Conservation (phyloP, 2,797 vertebrate genomes). For the Gobionotothen gibberifrons region DNA sequence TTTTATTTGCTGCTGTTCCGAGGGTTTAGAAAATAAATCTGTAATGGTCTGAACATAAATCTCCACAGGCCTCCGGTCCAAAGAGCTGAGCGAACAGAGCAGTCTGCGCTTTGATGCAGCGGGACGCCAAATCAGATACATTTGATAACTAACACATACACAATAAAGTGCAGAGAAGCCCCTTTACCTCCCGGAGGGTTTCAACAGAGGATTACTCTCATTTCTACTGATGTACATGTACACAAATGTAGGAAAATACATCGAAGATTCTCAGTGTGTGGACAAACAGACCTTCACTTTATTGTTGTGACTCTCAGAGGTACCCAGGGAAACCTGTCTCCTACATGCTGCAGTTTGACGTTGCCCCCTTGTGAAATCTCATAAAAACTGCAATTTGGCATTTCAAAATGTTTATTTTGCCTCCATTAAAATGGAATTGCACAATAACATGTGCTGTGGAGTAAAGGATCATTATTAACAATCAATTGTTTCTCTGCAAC, state of each 20-base stretch:
- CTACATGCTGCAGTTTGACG: conserved; percentile 57
- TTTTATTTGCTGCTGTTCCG: conserved; percentile 28
- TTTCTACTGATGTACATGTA: conserved; percentile 23
- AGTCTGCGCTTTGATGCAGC: conserved; percentile 51
- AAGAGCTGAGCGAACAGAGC: conserved; percentile 50
- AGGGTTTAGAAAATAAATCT: conserved; percentile 47
- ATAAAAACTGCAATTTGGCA: conserved; percentile 65
- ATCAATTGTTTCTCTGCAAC: conserved; percentile 6
- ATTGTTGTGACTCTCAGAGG: conserved; percentile 34
- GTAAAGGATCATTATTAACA: conserved; percentile 7
- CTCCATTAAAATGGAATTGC: conserved; percentile 28
- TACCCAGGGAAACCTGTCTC: conserved; percentile 11
- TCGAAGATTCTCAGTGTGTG: conserved; percentile 11
- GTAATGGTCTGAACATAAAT: conserved; percentile 59
- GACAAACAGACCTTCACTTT: conserved; percentile 11
- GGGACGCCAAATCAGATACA: conserved; percentile 67
- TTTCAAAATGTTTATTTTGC: conserved; percentile 31
- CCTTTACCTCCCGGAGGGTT: conserved; percentile 13
- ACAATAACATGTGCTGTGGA: not conserved
- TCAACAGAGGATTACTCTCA: conserved; percentile 21
- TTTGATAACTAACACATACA: conserved; percentile 54
- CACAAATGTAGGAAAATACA: conserved; percentile 24
- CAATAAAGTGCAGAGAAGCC: conserved; percentile 43
- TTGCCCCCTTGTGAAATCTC: conserved; percentile 75
- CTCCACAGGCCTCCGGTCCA: conserved; percentile 53